Evolutionary conservation across 1,140 invertebrate genomes (phyloP), one percentile per base, ranked within the genome.

Genomic region (Musca domestica): DNA sequence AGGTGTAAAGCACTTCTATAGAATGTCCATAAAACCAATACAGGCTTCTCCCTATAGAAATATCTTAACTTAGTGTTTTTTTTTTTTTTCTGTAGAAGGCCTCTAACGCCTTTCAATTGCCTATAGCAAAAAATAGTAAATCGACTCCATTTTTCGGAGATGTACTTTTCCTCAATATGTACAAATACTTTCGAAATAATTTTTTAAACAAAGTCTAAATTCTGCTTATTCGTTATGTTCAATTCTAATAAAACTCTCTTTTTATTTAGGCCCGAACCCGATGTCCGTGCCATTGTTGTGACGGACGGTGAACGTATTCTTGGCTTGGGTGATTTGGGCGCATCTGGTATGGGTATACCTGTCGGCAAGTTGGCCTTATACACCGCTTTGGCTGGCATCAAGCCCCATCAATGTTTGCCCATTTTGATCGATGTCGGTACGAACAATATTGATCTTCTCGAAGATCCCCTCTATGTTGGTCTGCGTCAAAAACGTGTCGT

Each of bases 391-490:
- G 95, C 94, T 34, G 94, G 95, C 9, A 95, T 98, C 69, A 95
- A 96, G 77, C 96, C 96, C 0, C 90, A 96, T 76, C 91, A 95
- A 76, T 96, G 94, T 77, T 84, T 98, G 22, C 95, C 96, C 12
- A 94, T 98, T 73, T 90, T 92, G 1, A 86, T 98, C 51, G 96
- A 98, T 80, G 94, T 96, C 5, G 96, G 95, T 49, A 98, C 95
- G 7, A 93, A 96, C 75, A 96, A 94, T 76, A 87, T 94, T 83
- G 88, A 89, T 83, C 84, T 98, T 0, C 84, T 96, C 14, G 89
- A 97, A 80, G 96, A 99, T 86, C 95, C 95, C 5, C 85, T 96
- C 66, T 99, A 99, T 82, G 96, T 98, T 76, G 98, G 98, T 56
- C 81, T 98, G 47, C 86, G 93, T 67, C 94, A 98, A 74, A 90